A percentile compares a stretch with the other conserved stretches of the same genome.
phyloP scores from a whole-genome alignment of 2,888 invertebrate genomes.

The Pristionchus arcanus region DNA sequence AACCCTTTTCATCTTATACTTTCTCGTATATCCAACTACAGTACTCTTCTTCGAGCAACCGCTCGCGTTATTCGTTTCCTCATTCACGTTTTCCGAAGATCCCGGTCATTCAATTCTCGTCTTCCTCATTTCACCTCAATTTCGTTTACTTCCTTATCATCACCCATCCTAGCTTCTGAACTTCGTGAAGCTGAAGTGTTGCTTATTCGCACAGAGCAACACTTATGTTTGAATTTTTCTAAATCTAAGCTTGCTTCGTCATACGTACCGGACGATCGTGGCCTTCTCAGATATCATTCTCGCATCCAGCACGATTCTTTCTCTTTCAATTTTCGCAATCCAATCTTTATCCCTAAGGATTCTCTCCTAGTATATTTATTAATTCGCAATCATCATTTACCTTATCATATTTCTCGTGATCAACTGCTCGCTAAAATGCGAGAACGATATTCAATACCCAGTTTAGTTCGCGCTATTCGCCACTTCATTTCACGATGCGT shows the following conservation, averaged over 20 bases:
- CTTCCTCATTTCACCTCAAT: not conserved
- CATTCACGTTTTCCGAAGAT: not conserved
- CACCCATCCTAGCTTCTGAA: not conserved
- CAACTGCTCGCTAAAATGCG: not conserved
- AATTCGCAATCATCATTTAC: not conserved
- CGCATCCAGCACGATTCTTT: not conserved
- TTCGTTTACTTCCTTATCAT: too few species aligned
- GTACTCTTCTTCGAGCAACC: not conserved
- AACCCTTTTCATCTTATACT: not conserved
- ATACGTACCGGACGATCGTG: not conserved
- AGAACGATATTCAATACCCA: not conserved
- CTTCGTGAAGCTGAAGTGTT: not conserved
- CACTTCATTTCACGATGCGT: not conserved
- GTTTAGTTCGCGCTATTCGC: not conserved
- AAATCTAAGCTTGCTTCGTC: not conserved
- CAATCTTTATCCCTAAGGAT: not conserved
- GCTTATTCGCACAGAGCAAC: not conserved
- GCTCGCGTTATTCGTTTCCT: not conserved
- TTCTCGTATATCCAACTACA: not conserved
- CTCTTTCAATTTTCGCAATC: not conserved
- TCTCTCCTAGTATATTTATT: not conserved
- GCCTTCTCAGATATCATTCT: not conserved
- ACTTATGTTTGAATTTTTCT: not conserved
- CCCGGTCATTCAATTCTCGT: not conserved
- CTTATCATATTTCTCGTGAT: conserved; percentile 11